A percentile compares a stretch with the other conserved stretches of the same genome.
Evolutionary conservation across 2,113 vertebrate genomes (phyloP).

Genomic region (Daboia siamensis): DNA sequence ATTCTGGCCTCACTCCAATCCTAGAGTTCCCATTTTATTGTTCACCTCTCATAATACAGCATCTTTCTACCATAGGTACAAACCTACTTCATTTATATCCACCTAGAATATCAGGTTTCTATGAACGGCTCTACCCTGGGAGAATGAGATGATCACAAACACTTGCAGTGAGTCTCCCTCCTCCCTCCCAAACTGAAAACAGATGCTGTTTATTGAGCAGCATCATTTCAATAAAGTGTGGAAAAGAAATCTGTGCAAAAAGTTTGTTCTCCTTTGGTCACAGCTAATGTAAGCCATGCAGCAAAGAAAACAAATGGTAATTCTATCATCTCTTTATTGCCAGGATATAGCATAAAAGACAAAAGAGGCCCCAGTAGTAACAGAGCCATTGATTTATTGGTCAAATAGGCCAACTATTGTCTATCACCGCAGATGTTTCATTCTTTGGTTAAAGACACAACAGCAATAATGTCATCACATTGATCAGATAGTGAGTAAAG

Average conservation of each 20-base stretch:
- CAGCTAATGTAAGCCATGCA: constrained; percentile 23
- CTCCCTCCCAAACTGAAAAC: constrained; percentile 30
- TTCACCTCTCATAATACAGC: constrained; percentile 13
- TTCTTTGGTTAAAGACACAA: not conserved
- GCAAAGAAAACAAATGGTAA: constrained; percentile 24
- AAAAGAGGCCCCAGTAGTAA: not conserved
- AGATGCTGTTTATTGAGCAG: constrained; percentile 36
- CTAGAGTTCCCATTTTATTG: constrained; percentile 16
- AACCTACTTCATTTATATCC: constrained; percentile 13
- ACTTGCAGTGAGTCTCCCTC: constrained; percentile 12
- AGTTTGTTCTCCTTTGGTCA: constrained; percentile 31
- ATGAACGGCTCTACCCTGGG: constrained; percentile 18
- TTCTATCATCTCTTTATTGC: constrained; percentile 28
- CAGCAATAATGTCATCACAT: not conserved
- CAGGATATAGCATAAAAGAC: not conserved
- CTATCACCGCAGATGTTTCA: not conserved
- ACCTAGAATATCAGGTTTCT: constrained; percentile 17
- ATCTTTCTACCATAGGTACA: constrained; percentile 16
- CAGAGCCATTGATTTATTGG: not conserved
- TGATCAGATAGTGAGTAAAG: not conserved
- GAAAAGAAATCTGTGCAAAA: constrained; percentile 28
- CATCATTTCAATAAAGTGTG: constrained; percentile 35
- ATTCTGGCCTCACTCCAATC: constrained; percentile 17
- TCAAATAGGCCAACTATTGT: not conserved
- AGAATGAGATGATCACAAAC: constrained; percentile 37